These are phyloP conservation scores for Pitta sordida DNA, from an alignment of 2,113 vertebrate genomes.

Conservation along the genomic window DNA sequence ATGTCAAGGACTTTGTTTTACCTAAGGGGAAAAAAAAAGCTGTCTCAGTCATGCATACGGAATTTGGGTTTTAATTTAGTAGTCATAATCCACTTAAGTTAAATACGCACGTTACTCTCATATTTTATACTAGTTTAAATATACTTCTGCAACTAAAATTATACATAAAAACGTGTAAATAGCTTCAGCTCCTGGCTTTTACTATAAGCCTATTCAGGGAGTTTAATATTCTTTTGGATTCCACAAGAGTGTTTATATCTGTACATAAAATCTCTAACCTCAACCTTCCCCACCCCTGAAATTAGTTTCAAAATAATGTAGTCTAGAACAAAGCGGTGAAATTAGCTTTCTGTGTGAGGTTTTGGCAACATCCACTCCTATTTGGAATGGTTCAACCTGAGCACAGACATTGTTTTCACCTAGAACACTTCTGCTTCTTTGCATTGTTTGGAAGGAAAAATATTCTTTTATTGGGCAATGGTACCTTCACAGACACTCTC, in stretches of 20 bases:
- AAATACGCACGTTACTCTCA: not conserved
- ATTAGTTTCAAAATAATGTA: not conserved
- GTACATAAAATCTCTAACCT: not conserved
- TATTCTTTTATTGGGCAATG: not conserved
- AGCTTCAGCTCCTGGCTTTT: not conserved
- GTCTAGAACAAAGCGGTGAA: not conserved
- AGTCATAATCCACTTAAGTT: not conserved
- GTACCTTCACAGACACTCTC: not conserved
- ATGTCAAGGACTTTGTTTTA: not conserved
- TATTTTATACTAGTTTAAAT: not conserved
- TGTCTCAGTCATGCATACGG: not conserved
- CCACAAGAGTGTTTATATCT: not conserved
- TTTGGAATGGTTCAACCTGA: not conserved
- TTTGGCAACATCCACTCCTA: not conserved
- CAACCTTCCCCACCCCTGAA: fast-evolving
- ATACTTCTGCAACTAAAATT: not conserved
- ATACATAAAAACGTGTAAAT: not conserved
- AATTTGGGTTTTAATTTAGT: not conserved
- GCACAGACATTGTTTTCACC: not conserved
- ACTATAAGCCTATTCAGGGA: not conserved
- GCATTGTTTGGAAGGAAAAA: not conserved
- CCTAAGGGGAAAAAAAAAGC: not conserved
- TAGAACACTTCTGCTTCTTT: not conserved
- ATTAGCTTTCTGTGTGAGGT: not conserved
- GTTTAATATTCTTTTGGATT: not conserved